Conservation (phyloP, 2,888 invertebrate species). For the Coremacera marginata region DNA sequence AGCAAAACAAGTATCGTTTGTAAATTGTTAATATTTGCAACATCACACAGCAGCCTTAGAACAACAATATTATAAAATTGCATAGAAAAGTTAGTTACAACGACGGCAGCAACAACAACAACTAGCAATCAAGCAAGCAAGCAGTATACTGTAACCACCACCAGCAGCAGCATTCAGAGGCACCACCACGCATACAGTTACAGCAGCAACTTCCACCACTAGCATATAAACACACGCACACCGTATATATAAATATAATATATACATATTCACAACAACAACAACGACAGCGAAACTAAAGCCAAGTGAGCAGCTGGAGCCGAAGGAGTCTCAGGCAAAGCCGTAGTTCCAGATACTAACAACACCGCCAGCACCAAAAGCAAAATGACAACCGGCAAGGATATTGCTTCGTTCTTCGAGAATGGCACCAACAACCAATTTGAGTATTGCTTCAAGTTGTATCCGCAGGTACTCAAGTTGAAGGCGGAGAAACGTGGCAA, state of each 20-base stretch:
- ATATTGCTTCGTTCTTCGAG: slow-evolving; percentile 93
- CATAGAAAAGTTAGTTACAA: slow-evolving; percentile 22
- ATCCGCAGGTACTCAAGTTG: slow-evolving; percentile 90
- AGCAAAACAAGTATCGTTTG: background rate
- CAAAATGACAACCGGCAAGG: slow-evolving; percentile 78
- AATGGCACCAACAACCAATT: slow-evolving; percentile 81
- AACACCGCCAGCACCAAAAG: background rate
- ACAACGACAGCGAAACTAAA: background rate
- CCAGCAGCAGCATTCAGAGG: slow-evolving; percentile 38
- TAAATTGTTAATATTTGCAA: slow-evolving; percentile 24
- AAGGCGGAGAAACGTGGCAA: slow-evolving; percentile 92
- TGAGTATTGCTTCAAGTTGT: slow-evolving; percentile 84
- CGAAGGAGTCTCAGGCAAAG: background rate
- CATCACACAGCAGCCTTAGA: slow-evolving; percentile 24
- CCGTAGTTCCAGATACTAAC: background rate
- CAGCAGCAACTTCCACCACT: slow-evolving; percentile 28
- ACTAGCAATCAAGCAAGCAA: slow-evolving; percentile 15
- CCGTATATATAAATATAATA: background rate
- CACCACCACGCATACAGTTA: slow-evolving; percentile 37
- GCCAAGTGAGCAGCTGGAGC: slow-evolving; percentile 25
- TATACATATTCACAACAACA: background rate
- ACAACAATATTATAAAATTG: slow-evolving; percentile 14
- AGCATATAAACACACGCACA: slow-evolving; percentile 1
- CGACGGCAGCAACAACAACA: slow-evolving; percentile 35
- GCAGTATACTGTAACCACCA: slow-evolving; percentile 33